These are phyloP conservation scores for Chrysochloris asiatica DNA, from an alignment of 2,113 vertebrate species.

Conservation along the genomic window DNA sequence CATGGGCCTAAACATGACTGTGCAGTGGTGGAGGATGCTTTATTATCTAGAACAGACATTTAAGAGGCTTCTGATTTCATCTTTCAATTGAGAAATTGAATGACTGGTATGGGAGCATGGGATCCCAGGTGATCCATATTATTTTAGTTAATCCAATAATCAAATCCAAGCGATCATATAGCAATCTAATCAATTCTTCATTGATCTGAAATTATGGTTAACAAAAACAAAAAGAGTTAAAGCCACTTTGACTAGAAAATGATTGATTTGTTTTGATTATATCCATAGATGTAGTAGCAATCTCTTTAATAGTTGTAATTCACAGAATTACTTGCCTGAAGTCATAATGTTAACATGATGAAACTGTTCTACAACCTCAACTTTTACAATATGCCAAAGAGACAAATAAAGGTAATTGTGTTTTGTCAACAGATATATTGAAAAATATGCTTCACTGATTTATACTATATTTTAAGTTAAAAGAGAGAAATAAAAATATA, in stretches of 20 bases:
- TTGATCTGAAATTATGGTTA: background rate
- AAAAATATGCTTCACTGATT: background rate
- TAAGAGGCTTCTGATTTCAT: background rate
- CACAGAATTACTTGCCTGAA: slow-evolving; percentile 25
- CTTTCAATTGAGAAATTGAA: background rate
- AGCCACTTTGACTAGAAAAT: background rate
- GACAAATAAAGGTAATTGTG: background rate
- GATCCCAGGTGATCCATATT: background rate
- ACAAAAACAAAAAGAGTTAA: background rate
- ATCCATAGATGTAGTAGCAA: background rate
- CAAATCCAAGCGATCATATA: slow-evolving; percentile 8
- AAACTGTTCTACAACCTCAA: background rate
- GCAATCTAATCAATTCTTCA: slow-evolving; percentile 6
- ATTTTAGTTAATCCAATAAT: slow-evolving; percentile 22
- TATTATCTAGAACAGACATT: background rate
- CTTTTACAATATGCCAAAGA: slow-evolving; percentile 13
- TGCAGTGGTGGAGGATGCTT: background rate
- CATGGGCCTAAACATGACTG: background rate
- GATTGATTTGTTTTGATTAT: slow-evolving; percentile 56
- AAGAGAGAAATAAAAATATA: slow-evolving; percentile 5
- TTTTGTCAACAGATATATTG: slow-evolving; percentile 4
- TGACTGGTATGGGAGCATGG: background rate
- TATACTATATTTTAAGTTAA: background rate
- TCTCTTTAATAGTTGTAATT: background rate
- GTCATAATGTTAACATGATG: background rate